Percentiles rank a stretch among this genome's conserved stretches.
These are phyloP conservation scores for Leptodirus hochenwartii DNA, from an alignment of 2,888 invertebrate species.

Conservation along the genomic window DNA sequence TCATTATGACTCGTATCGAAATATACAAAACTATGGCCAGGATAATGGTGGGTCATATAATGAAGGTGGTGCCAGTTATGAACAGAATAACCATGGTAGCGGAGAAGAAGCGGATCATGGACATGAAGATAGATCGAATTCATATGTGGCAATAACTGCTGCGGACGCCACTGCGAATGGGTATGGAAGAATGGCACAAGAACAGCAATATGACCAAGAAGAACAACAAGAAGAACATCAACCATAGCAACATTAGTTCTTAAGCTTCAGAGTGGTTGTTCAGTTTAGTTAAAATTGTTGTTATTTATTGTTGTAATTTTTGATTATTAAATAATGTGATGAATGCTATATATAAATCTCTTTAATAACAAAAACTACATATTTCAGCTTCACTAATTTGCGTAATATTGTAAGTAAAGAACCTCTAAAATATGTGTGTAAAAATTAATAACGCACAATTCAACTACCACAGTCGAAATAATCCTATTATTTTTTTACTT, in stretches of 20 bases:
- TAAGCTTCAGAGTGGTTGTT: slow-evolving; percentile 3
- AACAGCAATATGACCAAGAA: slow-evolving; percentile 8
- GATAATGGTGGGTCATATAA: slow-evolving; percentile 4
- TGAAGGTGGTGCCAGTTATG: slow-evolving; percentile 4
- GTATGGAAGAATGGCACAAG: slow-evolving; percentile 5
- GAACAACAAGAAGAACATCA: slow-evolving; percentile 6
- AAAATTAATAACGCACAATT: too few relatives aligned
- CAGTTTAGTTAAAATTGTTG: background rate
- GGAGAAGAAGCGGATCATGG: slow-evolving; percentile 7
- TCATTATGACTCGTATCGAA: slow-evolving; percentile 5
- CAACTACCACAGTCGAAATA: too few relatives aligned
- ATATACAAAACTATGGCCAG: slow-evolving; percentile 4
- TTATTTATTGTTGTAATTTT: too few relatives aligned
- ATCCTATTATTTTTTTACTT: too few relatives aligned
- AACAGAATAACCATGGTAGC: slow-evolving; percentile 4
- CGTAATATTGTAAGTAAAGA: too few relatives aligned
- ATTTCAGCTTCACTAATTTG: too few relatives aligned
- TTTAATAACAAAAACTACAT: too few relatives aligned
- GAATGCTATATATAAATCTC: too few relatives aligned
- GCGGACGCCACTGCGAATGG: too few relatives aligned
- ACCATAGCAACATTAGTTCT: slow-evolving; percentile 4
- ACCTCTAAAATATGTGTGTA: too few relatives aligned
- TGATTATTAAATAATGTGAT: too few relatives aligned
- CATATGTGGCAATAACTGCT: slow-evolving; percentile 10
- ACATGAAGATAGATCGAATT: slow-evolving; percentile 10